Evolutionary conservation across 2,888 invertebrate species (phyloP).

Genomic region (Xestoiulus laeticollis): DNA sequence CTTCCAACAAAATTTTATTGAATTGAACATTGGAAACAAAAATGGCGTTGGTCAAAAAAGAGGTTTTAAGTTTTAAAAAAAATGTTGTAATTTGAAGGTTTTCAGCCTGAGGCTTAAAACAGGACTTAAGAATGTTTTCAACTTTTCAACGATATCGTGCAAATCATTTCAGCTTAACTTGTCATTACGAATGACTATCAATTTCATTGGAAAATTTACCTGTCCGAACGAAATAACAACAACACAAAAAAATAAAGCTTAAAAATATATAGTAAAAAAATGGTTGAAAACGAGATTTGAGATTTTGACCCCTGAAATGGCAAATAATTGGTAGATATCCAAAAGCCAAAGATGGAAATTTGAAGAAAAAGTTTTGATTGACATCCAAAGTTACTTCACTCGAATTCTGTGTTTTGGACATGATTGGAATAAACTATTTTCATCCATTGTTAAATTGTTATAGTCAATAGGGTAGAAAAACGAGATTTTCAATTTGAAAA

Average conservation of each 20-base stretch:
- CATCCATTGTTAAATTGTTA: background rate
- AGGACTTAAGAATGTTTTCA: constrained; percentile 7
- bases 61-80: too few relatives aligned
- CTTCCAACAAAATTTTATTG: too few relatives aligned
- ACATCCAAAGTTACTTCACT: background rate
- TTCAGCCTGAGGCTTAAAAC: too few relatives aligned
- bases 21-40: too few relatives aligned
- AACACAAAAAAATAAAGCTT: background rate
- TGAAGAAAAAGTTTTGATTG: background rate
- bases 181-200: constrained; percentile 26
- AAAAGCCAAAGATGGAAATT: background rate
- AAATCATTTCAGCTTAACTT: constrained; percentile 3
- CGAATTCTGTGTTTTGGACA: background rate
- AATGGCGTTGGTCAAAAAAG: too few relatives aligned
- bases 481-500: background rate
- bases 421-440: background rate
- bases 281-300: background rate
- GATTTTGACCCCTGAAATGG: background rate
- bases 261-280: background rate
- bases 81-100: too few relatives aligned
- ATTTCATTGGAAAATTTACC: constrained; percentile 5
- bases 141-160: constrained; percentile 1
- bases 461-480: background rate
- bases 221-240: background rate
- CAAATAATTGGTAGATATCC: constrained; percentile 13